phyloP scores from a whole-genome alignment of 2,888 invertebrate species.

The Rutpela maculata region DNA sequence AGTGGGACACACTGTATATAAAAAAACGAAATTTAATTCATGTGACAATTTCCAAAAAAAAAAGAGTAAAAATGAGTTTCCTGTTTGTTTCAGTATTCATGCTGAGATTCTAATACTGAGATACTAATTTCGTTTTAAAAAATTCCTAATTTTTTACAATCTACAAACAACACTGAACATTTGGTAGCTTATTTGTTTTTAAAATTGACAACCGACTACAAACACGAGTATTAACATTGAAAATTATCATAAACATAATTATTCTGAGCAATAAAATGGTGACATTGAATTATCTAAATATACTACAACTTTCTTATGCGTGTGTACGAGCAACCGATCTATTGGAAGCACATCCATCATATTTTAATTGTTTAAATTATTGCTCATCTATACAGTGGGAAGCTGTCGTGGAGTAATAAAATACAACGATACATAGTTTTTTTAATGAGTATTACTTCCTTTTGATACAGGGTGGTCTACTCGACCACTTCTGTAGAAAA shows the following conservation, averaged over 20 bases:
- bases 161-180: background rate
- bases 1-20: no score
- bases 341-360: background rate
- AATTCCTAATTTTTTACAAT: background rate
- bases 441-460: no score
- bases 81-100: background rate
- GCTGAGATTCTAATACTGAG: background rate
- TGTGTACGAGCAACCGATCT: background rate
- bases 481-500: no score
- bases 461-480: no score
- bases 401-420: background rate
- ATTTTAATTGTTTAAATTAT: background rate
- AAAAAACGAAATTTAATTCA: no score
- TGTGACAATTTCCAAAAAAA: no score
- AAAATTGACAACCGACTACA: constrained; percentile 31
- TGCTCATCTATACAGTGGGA: background rate
- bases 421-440: background rate
- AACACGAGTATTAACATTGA: constrained; percentile 29
- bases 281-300: constrained; percentile 26
- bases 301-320: background rate
- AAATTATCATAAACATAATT: constrained; percentile 41
- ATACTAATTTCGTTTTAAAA: background rate
- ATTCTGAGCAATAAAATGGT: constrained; percentile 29
- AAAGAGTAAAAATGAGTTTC: no score
- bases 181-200: constrained; percentile 34